A percentile compares a stretch with the other conserved stretches of the same genome.
These are phyloP conservation scores for Nesoenas mayeri DNA, from an alignment of 2,113 vertebrate genomes.

Conservation along the genomic window DNA sequence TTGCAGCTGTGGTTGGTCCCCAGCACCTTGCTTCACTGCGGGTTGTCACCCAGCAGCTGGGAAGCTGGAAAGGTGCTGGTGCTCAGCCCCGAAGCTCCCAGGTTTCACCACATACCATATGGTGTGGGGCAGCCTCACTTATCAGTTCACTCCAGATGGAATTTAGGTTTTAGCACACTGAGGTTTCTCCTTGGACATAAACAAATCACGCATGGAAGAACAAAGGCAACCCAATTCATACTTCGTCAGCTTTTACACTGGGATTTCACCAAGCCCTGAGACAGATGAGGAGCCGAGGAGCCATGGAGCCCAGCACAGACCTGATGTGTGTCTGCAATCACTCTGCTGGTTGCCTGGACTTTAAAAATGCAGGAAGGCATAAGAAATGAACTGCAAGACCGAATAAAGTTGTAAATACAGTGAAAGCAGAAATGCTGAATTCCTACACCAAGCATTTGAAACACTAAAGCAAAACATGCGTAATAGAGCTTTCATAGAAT, in stretches of 20 bases:
- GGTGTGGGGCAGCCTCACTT: background rate
- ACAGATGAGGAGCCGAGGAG: background rate
- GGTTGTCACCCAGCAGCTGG: background rate
- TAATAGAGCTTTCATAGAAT: background rate
- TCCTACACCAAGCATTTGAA: background rate
- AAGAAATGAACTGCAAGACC: background rate
- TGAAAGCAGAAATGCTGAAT: background rate
- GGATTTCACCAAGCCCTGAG: background rate
- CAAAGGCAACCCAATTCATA: background rate
- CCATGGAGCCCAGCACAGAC: background rate
- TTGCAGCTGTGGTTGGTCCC: background rate
- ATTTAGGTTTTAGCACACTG: background rate
- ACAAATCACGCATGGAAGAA: background rate
- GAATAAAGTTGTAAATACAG: background rate
- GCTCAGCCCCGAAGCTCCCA: background rate
- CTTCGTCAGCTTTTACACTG: accelerated
- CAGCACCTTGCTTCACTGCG: background rate
- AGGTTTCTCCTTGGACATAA: background rate
- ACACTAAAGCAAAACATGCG: background rate
- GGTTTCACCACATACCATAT: background rate
- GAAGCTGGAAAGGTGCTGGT: background rate
- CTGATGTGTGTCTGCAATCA: accelerated
- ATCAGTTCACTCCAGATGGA: background rate
- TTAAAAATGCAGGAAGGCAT: background rate
- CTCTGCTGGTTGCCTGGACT: background rate